Evolutionary conservation across 2,797 vertebrate species (phyloP).

Genomic region (Harpagifer antarcticus): DNA sequence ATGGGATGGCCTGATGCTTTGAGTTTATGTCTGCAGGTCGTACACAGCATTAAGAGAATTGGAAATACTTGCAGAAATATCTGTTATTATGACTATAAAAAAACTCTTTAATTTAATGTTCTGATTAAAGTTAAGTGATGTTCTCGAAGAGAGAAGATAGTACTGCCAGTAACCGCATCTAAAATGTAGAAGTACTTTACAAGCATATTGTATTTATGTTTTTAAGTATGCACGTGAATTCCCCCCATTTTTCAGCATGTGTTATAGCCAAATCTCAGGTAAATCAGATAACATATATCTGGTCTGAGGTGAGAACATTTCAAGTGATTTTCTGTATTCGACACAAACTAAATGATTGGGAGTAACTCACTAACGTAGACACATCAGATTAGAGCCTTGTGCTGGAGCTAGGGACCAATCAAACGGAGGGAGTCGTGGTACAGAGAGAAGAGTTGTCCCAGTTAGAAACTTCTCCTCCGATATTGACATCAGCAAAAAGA

Average conservation of each 20-base stretch:
- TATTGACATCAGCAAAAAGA: slow-evolving; percentile 70
- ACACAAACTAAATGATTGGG: slow-evolving; percentile 31
- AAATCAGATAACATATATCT: slow-evolving; percentile 22
- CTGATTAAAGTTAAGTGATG: slow-evolving; percentile 45
- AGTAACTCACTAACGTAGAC: slow-evolving; percentile 44
- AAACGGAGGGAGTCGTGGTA: slow-evolving; percentile 59
- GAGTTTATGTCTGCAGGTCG: slow-evolving; percentile 57
- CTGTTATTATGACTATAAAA: slow-evolving; percentile 55
- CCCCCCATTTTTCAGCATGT: slow-evolving; percentile 30
- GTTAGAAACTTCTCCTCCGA: slow-evolving; percentile 54
- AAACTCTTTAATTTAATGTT: slow-evolving; percentile 38
- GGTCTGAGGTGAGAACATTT: slow-evolving; percentile 56
- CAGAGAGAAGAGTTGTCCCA: slow-evolving; percentile 49
- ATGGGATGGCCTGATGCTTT: slow-evolving; percentile 44
- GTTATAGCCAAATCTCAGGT: slow-evolving; percentile 50
- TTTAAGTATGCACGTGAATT: slow-evolving; percentile 4
- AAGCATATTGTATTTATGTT: slow-evolving; percentile 9
- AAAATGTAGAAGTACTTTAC: slow-evolving; percentile 17
- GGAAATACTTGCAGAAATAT: slow-evolving; percentile 51
- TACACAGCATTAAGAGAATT: slow-evolving; percentile 34
- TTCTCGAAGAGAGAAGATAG: slow-evolving; percentile 21
- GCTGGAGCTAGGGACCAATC: slow-evolving; percentile 62
- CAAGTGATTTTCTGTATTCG: slow-evolving; percentile 54
- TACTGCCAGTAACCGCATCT: slow-evolving; percentile 42
- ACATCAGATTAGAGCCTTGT: slow-evolving; percentile 50